phyloP scores from a whole-genome alignment of 2,113 vertebrate species.

The Hyperopisus bebe region DNA sequence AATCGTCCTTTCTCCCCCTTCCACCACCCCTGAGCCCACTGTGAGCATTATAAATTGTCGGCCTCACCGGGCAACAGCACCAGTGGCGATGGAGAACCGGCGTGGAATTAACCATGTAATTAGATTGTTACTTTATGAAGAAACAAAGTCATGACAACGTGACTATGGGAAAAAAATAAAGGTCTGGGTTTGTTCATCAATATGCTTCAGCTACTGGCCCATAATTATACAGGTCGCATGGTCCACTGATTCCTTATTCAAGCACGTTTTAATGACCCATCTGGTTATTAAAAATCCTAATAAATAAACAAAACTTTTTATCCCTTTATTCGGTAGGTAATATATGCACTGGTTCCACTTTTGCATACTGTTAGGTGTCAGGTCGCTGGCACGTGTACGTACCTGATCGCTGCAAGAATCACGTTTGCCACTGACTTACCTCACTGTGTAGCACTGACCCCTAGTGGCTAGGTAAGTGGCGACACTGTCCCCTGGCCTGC shows the following conservation, averaged over 20 bases:
- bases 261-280: neutral
- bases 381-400: neutral
- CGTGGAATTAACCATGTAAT: neutral
- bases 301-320: conserved; percentile 1
- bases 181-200: neutral
- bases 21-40: neutral
- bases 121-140: neutral
- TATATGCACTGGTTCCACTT: neutral
- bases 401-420: neutral
- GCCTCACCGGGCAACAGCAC: neutral
- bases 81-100: neutral
- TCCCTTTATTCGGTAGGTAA: neutral
- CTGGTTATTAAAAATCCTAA: conserved; percentile 1
- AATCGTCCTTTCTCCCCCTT: neutral
- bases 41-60: neutral
- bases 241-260: neutral
- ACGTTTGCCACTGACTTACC: neutral
- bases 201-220: neutral
- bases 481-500: neutral
- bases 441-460: neutral
- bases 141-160: neutral
- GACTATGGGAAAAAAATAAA: neutral
- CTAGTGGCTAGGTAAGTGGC: conserved; percentile 11
- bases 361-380: neutral
- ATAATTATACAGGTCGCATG: neutral